Evolutionary conservation across 2,797 vertebrate genomes (phyloP).

Genomic region (Protosalanx chinensis): DNA sequence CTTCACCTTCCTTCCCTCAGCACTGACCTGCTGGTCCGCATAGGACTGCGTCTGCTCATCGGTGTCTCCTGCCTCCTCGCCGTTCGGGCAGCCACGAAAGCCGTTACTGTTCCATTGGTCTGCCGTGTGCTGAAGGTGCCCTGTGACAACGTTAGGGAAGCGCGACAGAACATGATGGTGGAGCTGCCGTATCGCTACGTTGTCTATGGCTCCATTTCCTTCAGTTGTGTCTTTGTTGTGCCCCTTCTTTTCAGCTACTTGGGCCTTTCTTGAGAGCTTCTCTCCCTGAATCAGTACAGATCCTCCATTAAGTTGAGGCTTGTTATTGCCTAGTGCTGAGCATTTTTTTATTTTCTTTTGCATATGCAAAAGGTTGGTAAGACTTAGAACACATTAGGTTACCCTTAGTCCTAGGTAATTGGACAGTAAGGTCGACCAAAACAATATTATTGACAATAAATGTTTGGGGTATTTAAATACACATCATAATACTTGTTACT

Average conservation of each 20-base stretch:
- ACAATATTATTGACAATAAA: no score
- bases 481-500: background rate
- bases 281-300: background rate
- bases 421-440: no score
- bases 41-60: conserved; percentile 78
- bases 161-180: conserved; percentile 86
- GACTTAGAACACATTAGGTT: background rate
- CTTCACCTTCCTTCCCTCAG: conserved; percentile 74
- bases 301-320: background rate
- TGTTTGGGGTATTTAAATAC: background rate
- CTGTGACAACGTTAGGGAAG: conserved; percentile 75
- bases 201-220: conserved; percentile 90
- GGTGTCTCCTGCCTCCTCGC: conserved; percentile 81
- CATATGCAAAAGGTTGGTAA: background rate
- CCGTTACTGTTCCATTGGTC: conserved; percentile 82
- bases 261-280: conserved; percentile 75
- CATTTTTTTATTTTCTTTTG: background rate
- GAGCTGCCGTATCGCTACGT: conserved; percentile 94
- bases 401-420: background rate
- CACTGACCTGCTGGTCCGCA: conserved; percentile 70
- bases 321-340: background rate
- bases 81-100: conserved; percentile 84
- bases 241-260: conserved; percentile 82
- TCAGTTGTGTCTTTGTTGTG: conserved; percentile 82
- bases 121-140: conserved; percentile 82